Base-by-base conservation (phyloP, 2,888 invertebrate species). In the Hemistola chrysoprasaria region DNA sequence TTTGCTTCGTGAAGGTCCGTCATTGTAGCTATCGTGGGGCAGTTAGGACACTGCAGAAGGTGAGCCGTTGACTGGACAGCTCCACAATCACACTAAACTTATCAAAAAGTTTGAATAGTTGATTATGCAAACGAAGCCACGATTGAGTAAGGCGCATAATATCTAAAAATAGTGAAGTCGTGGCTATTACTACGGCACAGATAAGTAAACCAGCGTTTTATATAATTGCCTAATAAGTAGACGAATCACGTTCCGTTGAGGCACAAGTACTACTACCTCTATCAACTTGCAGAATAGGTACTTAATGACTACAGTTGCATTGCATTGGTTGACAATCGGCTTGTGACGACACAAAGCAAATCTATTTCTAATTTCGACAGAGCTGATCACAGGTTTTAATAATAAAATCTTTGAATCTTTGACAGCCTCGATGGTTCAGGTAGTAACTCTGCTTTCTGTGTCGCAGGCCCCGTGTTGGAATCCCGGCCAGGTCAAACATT, bases 201-300 rank as follows among this genome's bases (percentile, higher is more conserved):
- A 53, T 53, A 52, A 48, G 41, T 36, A 46, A 52, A 59, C 46
- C 47, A 47, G 53, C 45, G 50, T 50, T 62, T 47, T 56, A 55
- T 64, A 58, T 67, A 62, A 71, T 65, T 63, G 59, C 61, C 53
- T 64, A 61, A 65, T 71, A 68, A 63, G 65, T 66, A 69, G 71
- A 73, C 67, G 59, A 67, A 70, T 70, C 72, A 71, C 70, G 73
- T 76, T 71, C 59, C 62, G 63, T 68, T 65, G 62, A 67, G 54
- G 54, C 51, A 38, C 37, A 41, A 30, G 30, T 28, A 16, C 16
- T 16, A 16, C n/a, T n/a, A n/a, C n/a, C n/a, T n/a, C n/a, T n/a
- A n/a, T n/a, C n/a, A n/a, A n/a, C n/a, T n/a, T n/a, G n/a, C n/a
- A n/a, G n/a, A n/a, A n/a, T 16, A 16, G 16, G 16, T 16, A 16